phyloP scores from a whole-genome alignment of 2,113 vertebrate species.

The Recurvirostra avosetta region DNA sequence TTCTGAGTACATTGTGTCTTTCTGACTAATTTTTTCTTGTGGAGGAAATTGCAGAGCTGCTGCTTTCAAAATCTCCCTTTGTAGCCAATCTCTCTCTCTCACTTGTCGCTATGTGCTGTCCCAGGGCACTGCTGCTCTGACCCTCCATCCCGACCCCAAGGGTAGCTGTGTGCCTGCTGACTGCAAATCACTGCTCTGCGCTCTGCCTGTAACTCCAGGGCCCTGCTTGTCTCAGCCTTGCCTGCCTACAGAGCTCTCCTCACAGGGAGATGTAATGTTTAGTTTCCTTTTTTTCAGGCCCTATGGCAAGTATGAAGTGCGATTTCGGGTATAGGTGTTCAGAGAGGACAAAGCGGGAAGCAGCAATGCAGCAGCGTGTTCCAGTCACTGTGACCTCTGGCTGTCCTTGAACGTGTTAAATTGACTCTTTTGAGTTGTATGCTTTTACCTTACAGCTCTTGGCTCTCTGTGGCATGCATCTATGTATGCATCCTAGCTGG shows the following conservation, averaged over 20 bases:
- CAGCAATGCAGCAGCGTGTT: accelerated
- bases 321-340: neutral
- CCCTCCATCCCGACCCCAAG: neutral
- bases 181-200: neutral
- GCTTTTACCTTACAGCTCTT: neutral
- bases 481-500: neutral
- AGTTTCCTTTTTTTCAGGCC: neutral
- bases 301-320: neutral
- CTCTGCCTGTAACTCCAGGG: neutral
- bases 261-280: accelerated
- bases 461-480: neutral
- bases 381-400: neutral
- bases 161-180: neutral
- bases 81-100: neutral
- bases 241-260: neutral
- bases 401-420: neutral
- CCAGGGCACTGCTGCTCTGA: neutral
- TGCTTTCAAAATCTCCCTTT: neutral
- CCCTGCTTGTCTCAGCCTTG: neutral
- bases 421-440: no score
- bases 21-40: neutral
- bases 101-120: accelerated
- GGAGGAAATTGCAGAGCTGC: neutral
- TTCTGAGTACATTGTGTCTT: neutral
- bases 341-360: neutral